Conservation (phyloP, 2,797 vertebrate species). For the Fistularia commersonii region DNA sequence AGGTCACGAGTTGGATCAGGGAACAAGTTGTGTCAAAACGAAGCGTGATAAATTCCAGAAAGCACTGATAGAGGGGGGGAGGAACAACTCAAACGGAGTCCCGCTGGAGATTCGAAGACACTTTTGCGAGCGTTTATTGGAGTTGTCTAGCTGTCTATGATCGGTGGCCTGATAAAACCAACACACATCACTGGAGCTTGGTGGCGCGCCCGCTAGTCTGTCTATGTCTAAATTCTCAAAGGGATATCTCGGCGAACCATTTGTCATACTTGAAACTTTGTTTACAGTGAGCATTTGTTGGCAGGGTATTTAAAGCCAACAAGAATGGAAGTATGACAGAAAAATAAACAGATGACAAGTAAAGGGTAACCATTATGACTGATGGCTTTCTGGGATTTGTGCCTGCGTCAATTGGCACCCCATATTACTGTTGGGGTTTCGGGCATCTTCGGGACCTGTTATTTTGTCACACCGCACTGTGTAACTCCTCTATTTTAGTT, state of each 20-base stretch:
- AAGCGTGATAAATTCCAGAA: constrained; percentile 54
- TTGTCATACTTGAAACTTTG: constrained; percentile 49
- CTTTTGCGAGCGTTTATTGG: constrained; percentile 41
- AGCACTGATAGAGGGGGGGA: constrained; percentile 9
- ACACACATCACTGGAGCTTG: constrained; percentile 30
- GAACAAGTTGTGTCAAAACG: constrained; percentile 39
- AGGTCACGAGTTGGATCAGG: constrained; percentile 25
- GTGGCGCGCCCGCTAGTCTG: constrained; percentile 16
- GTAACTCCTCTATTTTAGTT: constrained; percentile 33
- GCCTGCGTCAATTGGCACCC: constrained; percentile 48
- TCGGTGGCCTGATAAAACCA: constrained; percentile 32
- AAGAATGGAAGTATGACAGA: constrained; percentile 23
- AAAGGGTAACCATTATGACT: constrained; percentile 68
- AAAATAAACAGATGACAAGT: constrained; percentile 48
- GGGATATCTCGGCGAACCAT: constrained; percentile 31
- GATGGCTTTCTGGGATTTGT: constrained; percentile 53
- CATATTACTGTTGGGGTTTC: constrained; percentile 47
- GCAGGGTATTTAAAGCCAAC: constrained; percentile 38
- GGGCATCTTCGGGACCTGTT: constrained; percentile 41
- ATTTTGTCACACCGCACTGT: constrained; percentile 48
- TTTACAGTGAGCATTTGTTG: constrained; percentile 44
- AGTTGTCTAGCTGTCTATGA: constrained; percentile 33
- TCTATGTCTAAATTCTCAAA: constrained; percentile 36
- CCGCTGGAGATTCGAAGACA: constrained; percentile 32
- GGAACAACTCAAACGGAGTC: constrained; percentile 6